Base-by-base conservation (phyloP, 2,797 vertebrate species). In the Xiphophorus birchmanni region DNA sequence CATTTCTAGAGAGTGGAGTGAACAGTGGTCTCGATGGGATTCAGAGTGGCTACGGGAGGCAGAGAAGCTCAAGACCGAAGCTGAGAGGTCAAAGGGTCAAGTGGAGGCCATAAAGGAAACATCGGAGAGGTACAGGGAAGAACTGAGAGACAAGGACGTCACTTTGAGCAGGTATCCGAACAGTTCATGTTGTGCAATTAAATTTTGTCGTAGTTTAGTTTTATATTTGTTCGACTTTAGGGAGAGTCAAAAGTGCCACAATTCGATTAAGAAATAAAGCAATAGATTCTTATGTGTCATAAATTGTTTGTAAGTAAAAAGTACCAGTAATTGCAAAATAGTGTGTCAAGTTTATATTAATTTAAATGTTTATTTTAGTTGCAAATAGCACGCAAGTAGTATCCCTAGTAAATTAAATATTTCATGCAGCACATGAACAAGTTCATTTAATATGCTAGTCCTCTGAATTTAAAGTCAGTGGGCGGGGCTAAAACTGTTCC, bases 21-120 rank as follows among this genome's bases (percentile, higher is more conserved):
- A 92, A 48, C 90, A 84, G 76, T 79, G 56, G 74, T 80, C 83
- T 72, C 84, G 80, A 78, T 82, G 82, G 86, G 93, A 94, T 74
- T 82, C 87, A 32, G 92, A 94, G 72, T 92, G 91, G 89, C 75
- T 17, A 44, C 74, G 93, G 74, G 91, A 93, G 76, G 86, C 82
- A 56, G 91, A 93, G 60, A 92, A 84, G 65, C 86, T 93, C 82
- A 94, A 92, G 80, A 86, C 87, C 5, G 95, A 95, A 77, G 80
- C 88, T 65, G 93, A 94, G 80, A 91, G 93, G 71, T 86, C 95
- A 77, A 94, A 87, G 83, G 92, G 89, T 7, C 95, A 95, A 89
- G 87, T 95, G 78, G 93, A 95, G 73, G 89, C 91, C 35, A 63
- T 96, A 78, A 95, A 91, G 76, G 93, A 95, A 79, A 75, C 87